Evolutionary conservation across 2,888 invertebrate species (phyloP), one percentile per base, ranked within the genome.

Genomic region (Fabriciana adippe): DNA sequence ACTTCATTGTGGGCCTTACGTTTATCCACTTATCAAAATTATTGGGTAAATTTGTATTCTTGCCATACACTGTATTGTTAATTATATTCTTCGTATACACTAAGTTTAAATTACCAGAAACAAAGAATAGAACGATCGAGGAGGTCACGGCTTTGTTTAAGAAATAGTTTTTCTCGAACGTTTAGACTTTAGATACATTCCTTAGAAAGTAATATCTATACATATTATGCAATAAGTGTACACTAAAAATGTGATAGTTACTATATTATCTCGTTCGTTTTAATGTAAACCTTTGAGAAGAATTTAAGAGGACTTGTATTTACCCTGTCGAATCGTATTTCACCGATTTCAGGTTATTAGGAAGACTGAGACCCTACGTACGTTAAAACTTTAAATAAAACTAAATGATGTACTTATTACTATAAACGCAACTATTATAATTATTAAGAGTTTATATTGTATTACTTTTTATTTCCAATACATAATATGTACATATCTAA

Each of bases 101-200:
- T 4, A 92, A 89, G 75, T 86, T 89, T 74, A 91, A 89, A 77
- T 76, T 93, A 72, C 93, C 93, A 6, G 93, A 93, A 79, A 93
- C 93, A 18, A 93, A 93, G 79, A 93, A 93, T 72, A 91, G 84
- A 72, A 87, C 91, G 15, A 89, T 93, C 60, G 93, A 93, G 73
- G 93, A 93, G 76, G 93, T 93, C 31, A 91, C 92, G 69, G 88
- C 89, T 82, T 82, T 92, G 75, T 93, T 93, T 81, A 93, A 92
- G 72, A 82, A 89, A 74, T 89, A 85, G 79, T 68, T 55, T 57
- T 60, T 50, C 65, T 65, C 69, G 70, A 74, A 75, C 77, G 68
- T 69, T 56, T 72, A 72, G 55, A 68, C 65, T 69, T 77, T 78
- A 76, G 72, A 62, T 21, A 81, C 83, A 86, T 85, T 86, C 82